Evolutionary conservation across 2,797 vertebrate species (phyloP).

Genomic region (Kryptopterus vitreolus): DNA sequence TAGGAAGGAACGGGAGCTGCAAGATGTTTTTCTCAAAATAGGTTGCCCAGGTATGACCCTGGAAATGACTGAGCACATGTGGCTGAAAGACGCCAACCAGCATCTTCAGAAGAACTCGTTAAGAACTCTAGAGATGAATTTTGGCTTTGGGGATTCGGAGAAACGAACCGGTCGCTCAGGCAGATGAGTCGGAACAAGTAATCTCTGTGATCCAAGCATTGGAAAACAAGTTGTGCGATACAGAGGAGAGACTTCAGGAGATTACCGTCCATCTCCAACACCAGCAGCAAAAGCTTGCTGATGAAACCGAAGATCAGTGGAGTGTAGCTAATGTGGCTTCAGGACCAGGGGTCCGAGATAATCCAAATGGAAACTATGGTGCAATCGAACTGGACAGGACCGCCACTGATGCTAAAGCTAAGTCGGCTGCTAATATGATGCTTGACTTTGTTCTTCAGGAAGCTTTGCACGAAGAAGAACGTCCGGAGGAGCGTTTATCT

Average conservation of each 20-base stretch:
- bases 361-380: slow-evolving; percentile 65
- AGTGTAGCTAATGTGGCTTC: slow-evolving; percentile 73
- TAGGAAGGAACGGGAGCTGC: slow-evolving; percentile 84
- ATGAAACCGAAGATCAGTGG: slow-evolving; percentile 52
- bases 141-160: slow-evolving; percentile 64
- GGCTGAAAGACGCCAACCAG: slow-evolving; percentile 73
- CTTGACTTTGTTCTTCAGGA: slow-evolving; percentile 14
- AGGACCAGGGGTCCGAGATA: not conserved
- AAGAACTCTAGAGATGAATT: slow-evolving; percentile 55
- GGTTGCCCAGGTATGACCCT: slow-evolving; percentile 80
- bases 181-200: slow-evolving; percentile 77
- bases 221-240: slow-evolving; percentile 87
- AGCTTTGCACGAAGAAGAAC: not conserved
- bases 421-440: slow-evolving; percentile 6
- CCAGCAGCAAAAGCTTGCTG: slow-evolving; percentile 74
- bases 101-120: slow-evolving; percentile 24
- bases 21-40: slow-evolving; percentile 85
- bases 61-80: slow-evolving; percentile 80
- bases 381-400: slow-evolving; percentile 66
- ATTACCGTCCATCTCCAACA: slow-evolving; percentile 81
- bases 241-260: slow-evolving; percentile 88
- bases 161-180: slow-evolving; percentile 58
- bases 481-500: slow-evolving; percentile 22
- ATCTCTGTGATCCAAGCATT: slow-evolving; percentile 85
- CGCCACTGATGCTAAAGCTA: not conserved